Evolutionary conservation across 2,797 vertebrate species (phyloP).

Genomic region (Chromis chromis): DNA sequence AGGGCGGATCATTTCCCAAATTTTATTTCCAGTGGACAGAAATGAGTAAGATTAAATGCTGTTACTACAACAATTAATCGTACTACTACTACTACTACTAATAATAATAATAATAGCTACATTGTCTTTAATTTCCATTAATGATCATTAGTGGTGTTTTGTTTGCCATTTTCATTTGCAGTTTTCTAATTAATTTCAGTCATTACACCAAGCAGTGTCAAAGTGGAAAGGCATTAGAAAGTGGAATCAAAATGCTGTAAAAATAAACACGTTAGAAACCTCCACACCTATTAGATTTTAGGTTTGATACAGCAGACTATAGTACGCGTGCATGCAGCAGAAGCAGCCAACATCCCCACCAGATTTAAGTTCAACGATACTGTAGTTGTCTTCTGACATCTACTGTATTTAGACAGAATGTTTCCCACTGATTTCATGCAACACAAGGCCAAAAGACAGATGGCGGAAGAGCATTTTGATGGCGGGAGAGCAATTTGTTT

Average conservation of each 20-base stretch:
- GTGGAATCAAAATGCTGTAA: constrained; percentile 24
- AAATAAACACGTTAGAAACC: constrained; percentile 19
- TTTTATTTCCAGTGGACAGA: neutral
- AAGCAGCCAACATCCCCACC: constrained; percentile 22
- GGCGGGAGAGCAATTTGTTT: constrained; percentile 30
- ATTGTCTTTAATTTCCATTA: neutral
- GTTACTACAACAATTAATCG: no score
- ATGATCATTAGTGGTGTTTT: neutral
- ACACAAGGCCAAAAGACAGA: constrained; percentile 32
- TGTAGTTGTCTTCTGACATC: constrained; percentile 2
- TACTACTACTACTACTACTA: no score
- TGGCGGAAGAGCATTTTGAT: constrained; percentile 33
- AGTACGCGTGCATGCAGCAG: constrained; percentile 39
- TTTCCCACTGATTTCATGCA: constrained; percentile 7
- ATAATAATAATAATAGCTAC: neutral
- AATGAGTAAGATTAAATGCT: neutral
- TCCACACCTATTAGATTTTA: neutral
- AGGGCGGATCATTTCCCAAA: no score
- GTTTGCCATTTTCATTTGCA: no score
- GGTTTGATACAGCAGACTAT: constrained; percentile 1
- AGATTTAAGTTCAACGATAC: neutral
- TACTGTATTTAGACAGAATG: neutral
- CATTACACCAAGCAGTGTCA: neutral
- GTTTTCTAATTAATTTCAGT: neutral
- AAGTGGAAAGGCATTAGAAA: constrained; percentile 21